A percentile compares a stretch with the other conserved stretches of the same genome.
Evolutionary conservation across 2,797 vertebrate species (phyloP).

Genomic region (Phylloscopus collybita): DNA sequence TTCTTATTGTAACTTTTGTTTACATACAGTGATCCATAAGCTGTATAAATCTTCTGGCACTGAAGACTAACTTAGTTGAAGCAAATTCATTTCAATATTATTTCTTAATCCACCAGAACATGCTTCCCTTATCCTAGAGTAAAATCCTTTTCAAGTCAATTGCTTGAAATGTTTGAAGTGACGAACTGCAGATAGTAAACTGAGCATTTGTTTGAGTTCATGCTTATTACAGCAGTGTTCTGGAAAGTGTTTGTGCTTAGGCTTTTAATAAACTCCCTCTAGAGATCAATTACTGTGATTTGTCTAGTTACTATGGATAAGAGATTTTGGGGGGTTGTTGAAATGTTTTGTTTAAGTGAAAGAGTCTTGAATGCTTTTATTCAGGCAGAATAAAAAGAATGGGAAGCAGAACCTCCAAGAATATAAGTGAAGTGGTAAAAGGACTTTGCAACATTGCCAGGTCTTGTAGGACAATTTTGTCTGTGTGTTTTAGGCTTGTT

Average conservation of each 20-base stretch:
- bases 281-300: conserved; percentile 76
- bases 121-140: conserved; percentile 55
- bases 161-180: conserved; percentile 67
- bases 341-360: conserved; percentile 32
- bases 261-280: conserved; percentile 75
- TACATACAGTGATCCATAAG: background rate
- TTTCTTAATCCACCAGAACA: conserved; percentile 39
- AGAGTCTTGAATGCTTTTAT: background rate
- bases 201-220: conserved; percentile 70
- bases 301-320: conserved; percentile 72
- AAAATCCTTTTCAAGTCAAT: conserved; percentile 67
- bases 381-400: background rate
- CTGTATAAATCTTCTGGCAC: conserved; percentile 2
- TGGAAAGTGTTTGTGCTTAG: conserved; percentile 73
- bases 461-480: background rate
- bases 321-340: conserved; percentile 57
- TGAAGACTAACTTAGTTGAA: conserved; percentile 21
- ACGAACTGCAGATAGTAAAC: conserved; percentile 72
- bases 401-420: background rate
- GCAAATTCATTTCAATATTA: conserved; percentile 50
- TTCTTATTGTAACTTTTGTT: conserved; percentile 2
- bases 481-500: conserved; percentile 37
- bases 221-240: conserved; percentile 68
- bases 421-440: background rate
- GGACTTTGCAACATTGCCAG: background rate